Evolutionary conservation across 2,113 vertebrate genomes (phyloP), one percentile per base, ranked within the genome.

Genomic region (Phalacrocorax aristotelis): DNA sequence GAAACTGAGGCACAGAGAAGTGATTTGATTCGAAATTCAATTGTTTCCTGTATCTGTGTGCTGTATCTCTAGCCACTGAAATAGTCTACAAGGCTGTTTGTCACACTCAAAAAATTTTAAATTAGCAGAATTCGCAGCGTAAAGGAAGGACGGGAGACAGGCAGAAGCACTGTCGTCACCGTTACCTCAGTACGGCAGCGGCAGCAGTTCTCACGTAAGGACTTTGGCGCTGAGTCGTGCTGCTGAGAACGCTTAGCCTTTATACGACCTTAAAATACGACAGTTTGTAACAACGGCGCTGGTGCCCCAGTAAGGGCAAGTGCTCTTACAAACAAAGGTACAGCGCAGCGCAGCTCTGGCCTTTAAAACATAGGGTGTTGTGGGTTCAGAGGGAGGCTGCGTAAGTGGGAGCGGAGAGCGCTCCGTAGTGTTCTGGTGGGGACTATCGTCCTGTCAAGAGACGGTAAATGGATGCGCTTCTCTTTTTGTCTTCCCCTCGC

Each of bases 131-230:
- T 91, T 95, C n/a, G 11, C 40, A 64, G 26, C 19, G 26, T 19
- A 40, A 48, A 60, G 44, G 38, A 74, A 54, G 8, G 29, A 26
- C 1, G 2, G 25, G 23, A 1, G 0, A 71, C 1, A 2, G 26
- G 36, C 34, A 80, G 61, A 62, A 83, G 30, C 52, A 9, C 21
- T 17, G 32, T 65, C 10, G 22, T 38, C 8, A 0, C 0, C 0
- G 36, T 75, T 51, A 36, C 40, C 19, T 81, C 13, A 23, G 18
- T 64, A 38, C 9, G 42, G 57, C n/a, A 58, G 13, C 48, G 52
- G 10, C 38, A 30, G 29, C 2, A 44, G 20, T 32, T 87, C 40
- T 64, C 51, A 64, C 1, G 1, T 58, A 25, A 57, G 72, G 90
- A 42, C 0, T 1, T 46, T 11, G 54, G 32, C 17, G 15, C 20